phyloP scores from a whole-genome alignment of 2,113 vertebrate genomes.

The Cromileptes altivelis region DNA sequence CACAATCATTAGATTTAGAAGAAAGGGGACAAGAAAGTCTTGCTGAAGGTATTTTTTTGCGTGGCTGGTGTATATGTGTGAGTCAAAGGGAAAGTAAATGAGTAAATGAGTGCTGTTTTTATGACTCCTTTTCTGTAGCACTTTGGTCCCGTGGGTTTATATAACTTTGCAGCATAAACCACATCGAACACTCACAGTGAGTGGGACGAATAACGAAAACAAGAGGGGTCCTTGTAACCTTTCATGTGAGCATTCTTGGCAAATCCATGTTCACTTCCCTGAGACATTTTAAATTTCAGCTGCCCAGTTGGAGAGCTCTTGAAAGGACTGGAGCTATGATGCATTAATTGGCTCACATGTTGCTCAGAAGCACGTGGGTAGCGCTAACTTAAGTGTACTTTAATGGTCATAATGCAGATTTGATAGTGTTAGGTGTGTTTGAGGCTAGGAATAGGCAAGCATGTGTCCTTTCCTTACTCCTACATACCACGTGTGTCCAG shows the following conservation, averaged over 20 bases:
- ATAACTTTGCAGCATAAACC: conserved; percentile 63
- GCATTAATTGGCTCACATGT: conserved; percentile 51
- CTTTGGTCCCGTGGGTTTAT: conserved; percentile 65
- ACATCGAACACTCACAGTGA: conserved; percentile 66
- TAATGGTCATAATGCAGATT: conserved; percentile 32
- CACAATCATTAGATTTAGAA: conserved; percentile 53
- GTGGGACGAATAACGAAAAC: conserved; percentile 64
- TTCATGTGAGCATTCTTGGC: conserved; percentile 75
- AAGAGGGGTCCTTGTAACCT: conserved; percentile 67
- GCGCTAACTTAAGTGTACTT: conserved; percentile 16
- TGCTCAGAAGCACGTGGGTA: conserved; percentile 41
- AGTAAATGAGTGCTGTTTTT: conserved; percentile 71
- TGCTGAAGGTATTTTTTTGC: conserved; percentile 58
- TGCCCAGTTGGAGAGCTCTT: conserved; percentile 55
- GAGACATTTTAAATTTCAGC: conserved; percentile 55
- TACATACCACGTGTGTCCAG: conserved; percentile 7
- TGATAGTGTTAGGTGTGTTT: conserved; percentile 7
- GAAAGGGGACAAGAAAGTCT: conserved; percentile 43
- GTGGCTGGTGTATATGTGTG: conserved; percentile 54
- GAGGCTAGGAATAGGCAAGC: conserved; percentile 11
- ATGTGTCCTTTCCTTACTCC: neutral
- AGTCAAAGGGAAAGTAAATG: conserved; percentile 72
- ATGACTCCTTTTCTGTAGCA: conserved; percentile 61
- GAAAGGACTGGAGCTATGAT: conserved; percentile 53
- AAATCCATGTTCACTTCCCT: conserved; percentile 57